Evolutionary conservation across 2,113 vertebrate genomes (phyloP).

Genomic region (Archilochus colubris): DNA sequence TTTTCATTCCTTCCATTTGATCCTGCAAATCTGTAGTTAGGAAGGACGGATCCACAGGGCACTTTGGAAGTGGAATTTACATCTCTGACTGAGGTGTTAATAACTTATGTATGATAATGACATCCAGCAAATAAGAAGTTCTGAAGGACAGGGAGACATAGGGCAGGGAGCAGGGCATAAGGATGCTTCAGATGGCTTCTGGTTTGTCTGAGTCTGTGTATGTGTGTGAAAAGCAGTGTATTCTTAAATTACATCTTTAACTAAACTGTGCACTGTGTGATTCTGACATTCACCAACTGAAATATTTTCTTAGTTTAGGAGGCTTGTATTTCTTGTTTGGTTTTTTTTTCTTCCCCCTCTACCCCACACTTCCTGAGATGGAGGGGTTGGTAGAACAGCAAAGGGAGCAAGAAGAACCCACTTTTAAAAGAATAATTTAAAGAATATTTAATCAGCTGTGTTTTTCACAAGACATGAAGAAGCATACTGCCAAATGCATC

Average conservation of each 20-base stretch:
- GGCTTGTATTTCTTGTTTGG: neutral
- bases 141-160: neutral
- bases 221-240: neutral
- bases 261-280: neutral
- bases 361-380: neutral
- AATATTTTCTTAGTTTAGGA: neutral
- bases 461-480: neutral
- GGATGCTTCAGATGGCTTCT: neutral
- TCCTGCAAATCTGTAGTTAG: neutral
- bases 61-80: neutral
- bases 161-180: neutral
- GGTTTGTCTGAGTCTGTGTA: neutral
- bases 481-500: neutral
- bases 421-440: neutral
- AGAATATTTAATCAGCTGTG: neutral
- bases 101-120: neutral
- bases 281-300: neutral
- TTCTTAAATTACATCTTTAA: neutral
- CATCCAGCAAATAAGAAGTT: neutral
- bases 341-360: neutral
- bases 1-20: neutral
- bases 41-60: neutral
- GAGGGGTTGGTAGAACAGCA: neutral
- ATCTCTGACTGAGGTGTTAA: neutral
- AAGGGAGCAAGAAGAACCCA: neutral